Evolutionary conservation across 1,140 invertebrate genomes (phyloP), one percentile per base, ranked within the genome.

Genomic region (Bicyclus anynana): DNA sequence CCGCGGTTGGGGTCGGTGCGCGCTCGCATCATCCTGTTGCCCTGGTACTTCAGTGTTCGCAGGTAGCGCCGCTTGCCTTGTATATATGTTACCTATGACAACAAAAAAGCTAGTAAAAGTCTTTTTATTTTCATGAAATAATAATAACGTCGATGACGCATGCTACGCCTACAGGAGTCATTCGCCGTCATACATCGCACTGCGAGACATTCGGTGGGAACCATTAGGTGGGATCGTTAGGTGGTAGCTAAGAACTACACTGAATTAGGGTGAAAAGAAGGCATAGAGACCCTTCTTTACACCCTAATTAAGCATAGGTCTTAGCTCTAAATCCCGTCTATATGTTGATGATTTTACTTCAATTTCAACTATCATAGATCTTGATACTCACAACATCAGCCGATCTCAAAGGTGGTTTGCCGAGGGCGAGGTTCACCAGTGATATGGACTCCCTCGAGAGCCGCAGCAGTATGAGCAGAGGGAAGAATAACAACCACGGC

Each of bases 401-500:
- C 10, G 91, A 87, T 40, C 89, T 76, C 1, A 92, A 58, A 5
- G 70, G 77, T 20, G 90, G 82, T 55, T 84, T 90, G 0, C 91
- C 89, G 16, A 90, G 47, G 2, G 90, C 49, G 3, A 81, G 63
- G 47, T 87, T 84, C 29, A 81, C 59, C 10, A 89, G 50, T 16
- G 91, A 92, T 27, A 91, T 54, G 1, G 64, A 57, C 46, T 86
- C 69, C 52, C 90, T 81, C 0, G 83, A 66, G 13, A 87, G 14
- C 9, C 91, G 80, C 1, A 92, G 68, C 0, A 87, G 53, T 3
- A 92, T 48, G 38, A 92, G 69, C 21, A 87, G 72, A 21, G 83
- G 78, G 2, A 92, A 61, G 54, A 92, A 92, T 5, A 92, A 79
- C 3, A 91, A 59, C 91, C 91, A 92, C 0, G 91, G 91, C 23